Conservation (phyloP, 2,113 vertebrate genomes). For the Athene noctua region DNA sequence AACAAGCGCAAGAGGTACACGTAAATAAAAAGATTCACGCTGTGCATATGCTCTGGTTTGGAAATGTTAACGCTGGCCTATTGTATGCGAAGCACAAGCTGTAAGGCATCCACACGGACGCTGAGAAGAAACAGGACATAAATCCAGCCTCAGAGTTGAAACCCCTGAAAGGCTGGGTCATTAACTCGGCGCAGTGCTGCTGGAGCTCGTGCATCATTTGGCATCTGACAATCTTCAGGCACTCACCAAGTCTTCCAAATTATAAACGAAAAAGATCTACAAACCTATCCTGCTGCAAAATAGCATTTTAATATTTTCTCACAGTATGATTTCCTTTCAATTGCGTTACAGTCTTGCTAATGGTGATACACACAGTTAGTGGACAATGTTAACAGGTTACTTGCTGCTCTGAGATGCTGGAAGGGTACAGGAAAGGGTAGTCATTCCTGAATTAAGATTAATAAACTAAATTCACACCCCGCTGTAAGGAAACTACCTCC, state of each 20-base stretch:
- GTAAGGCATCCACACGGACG: not conserved
- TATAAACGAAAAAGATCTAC: not conserved
- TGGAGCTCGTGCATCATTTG: not conserved
- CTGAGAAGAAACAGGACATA: accelerated
- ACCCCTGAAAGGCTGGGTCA: accelerated
- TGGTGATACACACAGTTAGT: too few relatives aligned
- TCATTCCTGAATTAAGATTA: not conserved
- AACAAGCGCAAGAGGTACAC: accelerated
- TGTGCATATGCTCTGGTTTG: not conserved
- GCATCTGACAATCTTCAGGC: not conserved
- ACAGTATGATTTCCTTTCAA: not conserved
- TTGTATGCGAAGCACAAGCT: not conserved
- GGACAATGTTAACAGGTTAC: not conserved
- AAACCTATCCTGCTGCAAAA: not conserved
- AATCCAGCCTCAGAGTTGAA: not conserved
- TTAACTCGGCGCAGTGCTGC: not conserved
- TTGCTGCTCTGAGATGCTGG: not conserved
- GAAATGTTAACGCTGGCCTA: not conserved
- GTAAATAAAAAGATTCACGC: not conserved
- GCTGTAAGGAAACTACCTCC: not conserved
- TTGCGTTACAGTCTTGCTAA: not conserved
- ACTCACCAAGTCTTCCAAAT: not conserved
- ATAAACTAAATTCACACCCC: not conserved
- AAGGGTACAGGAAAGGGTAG: not conserved
- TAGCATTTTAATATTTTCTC: too few relatives aligned